Conservation (phyloP, 1,140 invertebrate genomes). For the Armadillidium nasatum region DNA sequence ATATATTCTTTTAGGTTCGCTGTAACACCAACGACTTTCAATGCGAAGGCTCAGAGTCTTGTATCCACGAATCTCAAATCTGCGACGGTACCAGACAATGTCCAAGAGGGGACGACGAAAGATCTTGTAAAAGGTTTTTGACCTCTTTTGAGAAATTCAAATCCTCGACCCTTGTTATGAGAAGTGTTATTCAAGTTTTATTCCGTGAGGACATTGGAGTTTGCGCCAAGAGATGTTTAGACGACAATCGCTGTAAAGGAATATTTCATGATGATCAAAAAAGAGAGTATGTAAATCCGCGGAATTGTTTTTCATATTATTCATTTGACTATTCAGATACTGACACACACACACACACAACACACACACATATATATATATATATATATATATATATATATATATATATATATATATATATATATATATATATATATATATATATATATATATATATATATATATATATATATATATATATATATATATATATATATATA, state of each 20-base stretch:
- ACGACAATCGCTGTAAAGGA: slow-evolving; percentile 24
- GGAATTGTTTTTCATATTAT: too few relatives aligned
- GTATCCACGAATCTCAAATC: slow-evolving; percentile 20
- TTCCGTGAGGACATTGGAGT: slow-evolving; percentile 28
- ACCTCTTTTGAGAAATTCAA: slow-evolving; percentile 23
- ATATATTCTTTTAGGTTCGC: slow-evolving; percentile 23
- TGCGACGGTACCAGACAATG: slow-evolving; percentile 36
- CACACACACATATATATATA: too few relatives aligned
- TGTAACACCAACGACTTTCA: slow-evolving; percentile 21
- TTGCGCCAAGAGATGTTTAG: slow-evolving; percentile 32
- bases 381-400: too few relatives aligned
- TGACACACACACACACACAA: too few relatives aligned
- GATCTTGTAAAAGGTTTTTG: slow-evolving; percentile 22
- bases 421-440: too few relatives aligned
- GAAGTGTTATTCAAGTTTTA: not conserved
- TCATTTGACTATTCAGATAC: too few relatives aligned
- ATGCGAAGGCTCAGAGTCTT: slow-evolving; percentile 20
- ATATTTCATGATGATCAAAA: slow-evolving; percentile 28
- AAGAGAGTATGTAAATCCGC: slow-evolving; percentile 16
- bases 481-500: too few relatives aligned
- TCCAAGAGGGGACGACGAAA: slow-evolving; percentile 33
- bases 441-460: too few relatives aligned
- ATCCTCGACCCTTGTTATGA: slow-evolving; percentile 19
- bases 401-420: too few relatives aligned
- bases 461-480: too few relatives aligned